Base-by-base conservation (phyloP, 2,113 vertebrate species). In the Tetraodon nigroviridis region DNA sequence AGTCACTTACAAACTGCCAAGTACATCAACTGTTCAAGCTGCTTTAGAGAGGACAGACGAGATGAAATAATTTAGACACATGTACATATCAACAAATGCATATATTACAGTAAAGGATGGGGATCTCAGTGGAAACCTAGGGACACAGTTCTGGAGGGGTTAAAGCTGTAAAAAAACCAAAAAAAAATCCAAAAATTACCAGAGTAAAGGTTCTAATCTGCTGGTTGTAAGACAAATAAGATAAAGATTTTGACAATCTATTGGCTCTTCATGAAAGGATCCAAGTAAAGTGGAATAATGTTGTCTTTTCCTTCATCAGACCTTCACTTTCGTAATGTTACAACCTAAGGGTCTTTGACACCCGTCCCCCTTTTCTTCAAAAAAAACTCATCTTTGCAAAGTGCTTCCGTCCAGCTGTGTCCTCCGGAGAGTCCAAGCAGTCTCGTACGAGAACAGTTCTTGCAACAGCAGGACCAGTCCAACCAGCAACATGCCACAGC, bases 11-110 rank as follows among this genome's bases (percentile, higher is more conserved):
- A 73, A 89, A 88, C 75, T 78, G 79, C 73, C 22, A 14, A 69
- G 70, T 68, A 70, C 65, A 64, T 76, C 71, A 85, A 85, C 78
- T 81, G 86, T 78, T 89, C 88, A 79, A 89, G 86, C 89, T 86
- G 86, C 88, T 63, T 67, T 51, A 74, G 65, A 74, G 65, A 64
- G 41, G 63, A 58, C 67, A 73, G 54, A 79, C 75, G 65, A 87
- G 70, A 32, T 70, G 54, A 81, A 87, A 86, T 85, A 82, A 87
- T 85, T 82, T 73, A 80, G 75, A 87, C 63, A 80, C 73, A 87
- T 86, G 71, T 84, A 87, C 84, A 88, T 86, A 84, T 85, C 56
- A 84, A 88, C 85, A 88, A 58, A 79, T 80, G 61, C 69, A 60
- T 81, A 84, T 85, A 78, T 84, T 87, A 87, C 80, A 87, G 64